phyloP scores from a whole-genome alignment of 2,797 vertebrate genomes.

The Cottoperca gobio region DNA sequence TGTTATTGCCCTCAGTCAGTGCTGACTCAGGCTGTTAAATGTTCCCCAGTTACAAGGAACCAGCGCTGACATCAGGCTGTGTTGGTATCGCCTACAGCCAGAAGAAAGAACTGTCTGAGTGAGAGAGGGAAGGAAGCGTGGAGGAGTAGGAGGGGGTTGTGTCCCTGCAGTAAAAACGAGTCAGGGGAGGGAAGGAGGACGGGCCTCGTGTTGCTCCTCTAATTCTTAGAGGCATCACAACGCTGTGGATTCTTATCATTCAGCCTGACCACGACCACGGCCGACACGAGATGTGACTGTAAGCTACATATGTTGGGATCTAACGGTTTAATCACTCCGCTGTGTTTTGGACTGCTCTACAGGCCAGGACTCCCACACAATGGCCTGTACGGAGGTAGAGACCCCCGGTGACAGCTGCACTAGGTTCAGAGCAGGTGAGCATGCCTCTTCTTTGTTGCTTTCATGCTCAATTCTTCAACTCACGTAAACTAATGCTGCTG shows the following conservation, averaged over 20 bases:
- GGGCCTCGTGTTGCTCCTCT: not conserved
- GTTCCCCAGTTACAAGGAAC: slow-evolving; percentile 9
- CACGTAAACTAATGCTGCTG: not conserved
- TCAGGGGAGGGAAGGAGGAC: slow-evolving; percentile 31
- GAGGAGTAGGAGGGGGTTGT: slow-evolving; percentile 1
- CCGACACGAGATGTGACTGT: not conserved
- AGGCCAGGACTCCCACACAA: slow-evolving; percentile 5
- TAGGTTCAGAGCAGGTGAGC: slow-evolving; percentile 62
- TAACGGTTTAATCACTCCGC: slow-evolving; percentile 10
- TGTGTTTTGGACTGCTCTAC: slow-evolving; percentile 6
- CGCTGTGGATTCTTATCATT: slow-evolving; percentile 13
- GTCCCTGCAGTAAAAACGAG: slow-evolving; percentile 10
- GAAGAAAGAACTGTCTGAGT: slow-evolving; percentile 12
- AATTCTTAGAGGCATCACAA: not conserved
- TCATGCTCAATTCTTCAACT: not conserved
- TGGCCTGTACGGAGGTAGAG: slow-evolving; percentile 70
- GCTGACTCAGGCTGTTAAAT: slow-evolving; percentile 32
- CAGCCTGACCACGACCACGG: not conserved
- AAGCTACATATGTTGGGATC: not conserved
- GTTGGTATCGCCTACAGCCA: slow-evolving; percentile 19
- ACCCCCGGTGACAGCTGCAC: slow-evolving; percentile 41
- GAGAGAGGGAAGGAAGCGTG: slow-evolving; percentile 32
- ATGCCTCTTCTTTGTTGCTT: not conserved
- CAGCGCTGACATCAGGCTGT: slow-evolving; percentile 9
- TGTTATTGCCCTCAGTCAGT: not conserved